phyloP scores from a whole-genome alignment of 1,140 invertebrate species.

The Scaptodrosophila lebanonensis region DNA sequence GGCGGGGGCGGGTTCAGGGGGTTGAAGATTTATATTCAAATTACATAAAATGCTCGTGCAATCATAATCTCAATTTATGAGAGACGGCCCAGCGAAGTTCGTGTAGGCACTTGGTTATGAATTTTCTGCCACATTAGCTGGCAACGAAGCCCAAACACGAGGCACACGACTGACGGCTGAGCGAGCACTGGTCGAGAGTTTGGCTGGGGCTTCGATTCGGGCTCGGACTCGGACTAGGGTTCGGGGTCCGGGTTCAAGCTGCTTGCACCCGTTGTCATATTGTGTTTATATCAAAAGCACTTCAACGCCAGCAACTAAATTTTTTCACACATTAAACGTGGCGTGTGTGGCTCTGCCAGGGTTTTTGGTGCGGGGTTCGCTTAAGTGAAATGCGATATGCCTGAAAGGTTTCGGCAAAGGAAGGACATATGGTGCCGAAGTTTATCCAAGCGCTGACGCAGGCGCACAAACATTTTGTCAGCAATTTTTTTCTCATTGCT shows the following conservation, averaged over 20 bases:
- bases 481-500: constrained; percentile 4
- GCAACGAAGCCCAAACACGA: constrained; percentile 42
- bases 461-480: constrained; percentile 25
- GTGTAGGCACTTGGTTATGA: too few species aligned
- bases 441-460: constrained; percentile 50
- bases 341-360: too few species aligned
- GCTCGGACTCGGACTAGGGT: background rate
- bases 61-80: constrained; percentile 61
- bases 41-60: constrained; percentile 32
- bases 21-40: constrained; percentile 61
- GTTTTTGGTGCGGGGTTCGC: constrained; percentile 6
- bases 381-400: constrained; percentile 60
- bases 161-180: constrained; percentile 12
- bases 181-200: background rate
- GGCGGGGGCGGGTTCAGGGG: background rate
- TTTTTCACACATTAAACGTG: constrained; percentile 60
- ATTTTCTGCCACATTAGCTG: constrained; percentile 33
- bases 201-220: too few species aligned
- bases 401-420: constrained; percentile 39
- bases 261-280: constrained; percentile 64
- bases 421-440: constrained; percentile 48
- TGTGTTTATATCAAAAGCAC: constrained; percentile 58
- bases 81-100: too few species aligned
- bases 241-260: constrained; percentile 28
- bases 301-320: constrained; percentile 48